Conservation (phyloP, 2,888 invertebrate genomes). For the Hydroisotoma schaefferi region DNA sequence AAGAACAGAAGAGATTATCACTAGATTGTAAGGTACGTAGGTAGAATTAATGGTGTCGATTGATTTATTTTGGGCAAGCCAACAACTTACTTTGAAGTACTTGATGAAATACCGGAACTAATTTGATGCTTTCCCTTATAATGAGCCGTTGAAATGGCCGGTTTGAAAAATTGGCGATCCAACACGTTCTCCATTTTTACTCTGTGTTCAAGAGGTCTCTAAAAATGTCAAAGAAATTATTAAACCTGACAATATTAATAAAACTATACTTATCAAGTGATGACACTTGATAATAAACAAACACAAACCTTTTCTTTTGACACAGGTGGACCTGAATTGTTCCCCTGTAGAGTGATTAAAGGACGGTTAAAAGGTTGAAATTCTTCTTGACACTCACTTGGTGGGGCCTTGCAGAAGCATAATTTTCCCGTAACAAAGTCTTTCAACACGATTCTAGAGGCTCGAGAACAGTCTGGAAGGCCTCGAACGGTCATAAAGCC, state of each 20-base stretch:
- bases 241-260: background rate
- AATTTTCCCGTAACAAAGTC: constrained; percentile 86
- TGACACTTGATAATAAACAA: too few species aligned
- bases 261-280: background rate
- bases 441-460: constrained; percentile 84
- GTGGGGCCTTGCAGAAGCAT: constrained; percentile 78
- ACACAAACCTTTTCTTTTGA: too few species aligned
- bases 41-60: too few species aligned
- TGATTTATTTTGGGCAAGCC: background rate
- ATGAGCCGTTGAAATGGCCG: constrained; percentile 20
- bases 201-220: constrained; percentile 5
- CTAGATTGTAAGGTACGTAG: background rate
- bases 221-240: background rate
- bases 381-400: constrained; percentile 61
- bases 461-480: constrained; percentile 87
- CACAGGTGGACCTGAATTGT: too few species aligned
- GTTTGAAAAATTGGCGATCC: constrained; percentile 38
- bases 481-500: constrained; percentile 95
- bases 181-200: constrained; percentile 26
- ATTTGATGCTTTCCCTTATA: constrained; percentile 37
- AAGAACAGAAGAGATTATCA: too few species aligned
- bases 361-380: constrained; percentile 53
- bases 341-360: too few species aligned
- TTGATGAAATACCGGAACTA: constrained; percentile 27
- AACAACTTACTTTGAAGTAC: background rate